Conservation (phyloP, 2,113 vertebrate genomes). For the Onychostruthus taczanowskii region DNA sequence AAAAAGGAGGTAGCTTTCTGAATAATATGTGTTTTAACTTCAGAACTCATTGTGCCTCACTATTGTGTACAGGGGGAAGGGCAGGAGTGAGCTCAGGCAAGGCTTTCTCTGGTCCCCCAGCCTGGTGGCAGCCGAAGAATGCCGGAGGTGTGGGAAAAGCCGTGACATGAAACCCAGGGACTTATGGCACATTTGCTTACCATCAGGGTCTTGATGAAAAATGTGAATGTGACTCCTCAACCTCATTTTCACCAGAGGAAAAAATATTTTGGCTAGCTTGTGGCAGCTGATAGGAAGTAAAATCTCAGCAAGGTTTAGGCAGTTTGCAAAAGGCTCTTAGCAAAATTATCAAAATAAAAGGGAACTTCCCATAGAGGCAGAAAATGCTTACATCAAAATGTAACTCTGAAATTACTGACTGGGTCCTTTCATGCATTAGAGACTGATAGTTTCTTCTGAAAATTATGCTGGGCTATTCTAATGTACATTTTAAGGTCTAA, state of each 20-base stretch:
- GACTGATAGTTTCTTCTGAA: neutral
- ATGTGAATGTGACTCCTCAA: neutral
- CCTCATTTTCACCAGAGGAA: neutral
- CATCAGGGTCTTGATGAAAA: neutral
- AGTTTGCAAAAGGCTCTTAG: neutral
- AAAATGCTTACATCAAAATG: neutral
- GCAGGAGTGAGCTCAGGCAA: neutral
- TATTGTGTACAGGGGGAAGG: accelerated
- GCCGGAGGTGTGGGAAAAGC: neutral
- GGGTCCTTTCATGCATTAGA: neutral
- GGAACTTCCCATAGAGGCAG: neutral
- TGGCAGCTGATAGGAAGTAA: neutral
- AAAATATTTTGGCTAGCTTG: neutral
- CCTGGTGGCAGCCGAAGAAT: neutral
- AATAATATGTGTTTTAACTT: neutral
- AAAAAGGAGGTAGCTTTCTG: neutral
- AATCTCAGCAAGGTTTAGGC: neutral
- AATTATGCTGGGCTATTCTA: neutral
- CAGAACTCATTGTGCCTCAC: neutral
- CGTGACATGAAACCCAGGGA: accelerated
- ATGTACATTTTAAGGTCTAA: neutral
- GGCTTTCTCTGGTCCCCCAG: accelerated
- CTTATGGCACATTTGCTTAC: neutral
- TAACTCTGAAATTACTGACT: neutral
- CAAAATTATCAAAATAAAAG: neutral